These are phyloP conservation scores for Apantesis nais DNA, from an alignment of 2,888 invertebrate genomes.

Conservation along the genomic window DNA sequence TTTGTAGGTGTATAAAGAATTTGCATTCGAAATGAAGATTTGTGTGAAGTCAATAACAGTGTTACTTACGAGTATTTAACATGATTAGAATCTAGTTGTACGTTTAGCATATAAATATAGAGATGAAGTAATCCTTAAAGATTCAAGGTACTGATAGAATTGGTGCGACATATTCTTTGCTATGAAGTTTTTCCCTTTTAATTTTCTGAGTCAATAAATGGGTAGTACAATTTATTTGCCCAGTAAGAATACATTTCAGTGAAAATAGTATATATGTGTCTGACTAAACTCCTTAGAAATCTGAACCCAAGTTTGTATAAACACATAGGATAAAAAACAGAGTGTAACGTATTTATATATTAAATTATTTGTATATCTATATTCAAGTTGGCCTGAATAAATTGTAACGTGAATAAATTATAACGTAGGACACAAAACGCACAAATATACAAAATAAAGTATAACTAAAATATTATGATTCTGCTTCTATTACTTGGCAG, in stretches of 20 bases:
- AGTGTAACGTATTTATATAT: background rate
- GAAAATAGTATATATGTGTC: background rate
- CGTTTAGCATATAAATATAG: background rate
- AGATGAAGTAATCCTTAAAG: background rate
- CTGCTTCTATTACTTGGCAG: background rate
- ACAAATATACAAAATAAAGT: too few relatives aligned
- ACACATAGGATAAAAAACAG: background rate
- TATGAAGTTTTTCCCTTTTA: background rate
- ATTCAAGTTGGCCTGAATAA: background rate
- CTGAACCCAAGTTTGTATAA: background rate
- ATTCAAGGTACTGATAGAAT: background rate
- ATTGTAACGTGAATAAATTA: background rate
- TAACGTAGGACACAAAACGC: background rate
- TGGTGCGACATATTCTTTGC: too few relatives aligned
- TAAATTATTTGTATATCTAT: background rate
- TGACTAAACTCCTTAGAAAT: background rate
- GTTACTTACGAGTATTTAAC: background rate
- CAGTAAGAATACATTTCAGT: background rate
- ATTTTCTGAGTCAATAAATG: background rate
- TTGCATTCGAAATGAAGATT: constrained; percentile 20
- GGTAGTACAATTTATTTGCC: background rate
- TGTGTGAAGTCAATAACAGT: constrained; percentile 16
- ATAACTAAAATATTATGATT: background rate
- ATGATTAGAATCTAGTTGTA: background rate
- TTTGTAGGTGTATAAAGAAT: constrained; percentile 28